Evolutionary conservation across 2,113 vertebrate genomes (phyloP).

Genomic region (Aegotheles bennettii): DNA sequence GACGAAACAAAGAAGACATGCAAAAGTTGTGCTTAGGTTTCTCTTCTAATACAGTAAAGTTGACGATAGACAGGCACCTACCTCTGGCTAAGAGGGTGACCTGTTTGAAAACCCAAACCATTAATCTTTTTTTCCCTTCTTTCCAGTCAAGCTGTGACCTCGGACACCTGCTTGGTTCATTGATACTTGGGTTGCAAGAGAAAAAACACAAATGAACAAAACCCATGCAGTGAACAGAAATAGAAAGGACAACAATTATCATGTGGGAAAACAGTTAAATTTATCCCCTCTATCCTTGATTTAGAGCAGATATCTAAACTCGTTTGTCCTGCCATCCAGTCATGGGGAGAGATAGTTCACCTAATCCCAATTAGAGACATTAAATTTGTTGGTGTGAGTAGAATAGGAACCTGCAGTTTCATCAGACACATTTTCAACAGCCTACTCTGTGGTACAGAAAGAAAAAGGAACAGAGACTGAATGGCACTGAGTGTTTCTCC

Average conservation of each 20-base stretch:
- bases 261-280: background rate
- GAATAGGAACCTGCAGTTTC: background rate
- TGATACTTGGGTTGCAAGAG: background rate
- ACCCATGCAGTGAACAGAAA: background rate
- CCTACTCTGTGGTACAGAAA: background rate
- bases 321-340: background rate
- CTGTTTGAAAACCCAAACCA: background rate
- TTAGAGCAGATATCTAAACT: background rate
- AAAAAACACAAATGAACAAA: background rate
- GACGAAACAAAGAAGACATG: background rate
- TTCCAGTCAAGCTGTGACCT: background rate
- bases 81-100: background rate
- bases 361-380: background rate
- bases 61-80: background rate
- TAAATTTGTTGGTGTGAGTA: background rate
- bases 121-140: background rate
- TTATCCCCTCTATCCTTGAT: background rate
- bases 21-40: background rate
- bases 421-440: background rate
- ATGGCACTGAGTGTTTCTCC: background rate
- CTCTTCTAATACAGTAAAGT: background rate
- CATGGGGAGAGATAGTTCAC: background rate
- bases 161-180: background rate
- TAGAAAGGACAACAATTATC: background rate
- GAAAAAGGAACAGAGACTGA: background rate